These are phyloP conservation scores for Carettochelys insculpta DNA, from an alignment of 2,113 vertebrate species.

Conservation along the genomic window DNA sequence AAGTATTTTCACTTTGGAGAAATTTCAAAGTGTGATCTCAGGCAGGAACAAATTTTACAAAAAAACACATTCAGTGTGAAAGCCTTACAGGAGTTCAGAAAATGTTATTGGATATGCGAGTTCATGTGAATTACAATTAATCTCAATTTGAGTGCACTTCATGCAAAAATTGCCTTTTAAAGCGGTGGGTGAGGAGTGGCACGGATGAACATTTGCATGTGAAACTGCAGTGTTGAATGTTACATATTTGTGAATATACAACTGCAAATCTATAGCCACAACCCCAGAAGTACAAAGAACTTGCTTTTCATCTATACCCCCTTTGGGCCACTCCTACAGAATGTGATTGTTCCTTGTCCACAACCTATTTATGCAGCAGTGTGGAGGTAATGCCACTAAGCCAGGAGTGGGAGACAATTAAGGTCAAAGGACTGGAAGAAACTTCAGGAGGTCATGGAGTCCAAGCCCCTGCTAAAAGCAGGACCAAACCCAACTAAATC, in stretches of 20 bases:
- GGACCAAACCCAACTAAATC: no score
- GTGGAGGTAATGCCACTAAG: neutral
- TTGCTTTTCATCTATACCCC: neutral
- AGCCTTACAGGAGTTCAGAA: neutral
- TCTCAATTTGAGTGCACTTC: neutral
- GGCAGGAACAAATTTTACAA: neutral
- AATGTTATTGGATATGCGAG: neutral
- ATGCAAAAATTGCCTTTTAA: neutral
- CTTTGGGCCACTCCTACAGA: neutral
- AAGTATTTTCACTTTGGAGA: neutral
- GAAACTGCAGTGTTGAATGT: neutral
- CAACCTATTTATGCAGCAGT: neutral
- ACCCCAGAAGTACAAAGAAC: neutral
- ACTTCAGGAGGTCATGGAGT: no score
- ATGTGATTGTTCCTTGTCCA: neutral
- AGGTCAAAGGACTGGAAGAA: no score
- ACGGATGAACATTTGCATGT: neutral
- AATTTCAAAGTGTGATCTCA: constrained; percentile 4
- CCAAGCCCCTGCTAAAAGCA: no score
- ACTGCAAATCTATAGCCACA: neutral
- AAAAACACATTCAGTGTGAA: neutral
- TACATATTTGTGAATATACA: neutral
- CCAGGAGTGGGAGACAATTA: neutral
- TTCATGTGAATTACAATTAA: neutral
- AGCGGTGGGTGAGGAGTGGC: neutral